Evolutionary conservation across 2,888 invertebrate species (phyloP).

Genomic region (Drosophila mimica): DNA sequence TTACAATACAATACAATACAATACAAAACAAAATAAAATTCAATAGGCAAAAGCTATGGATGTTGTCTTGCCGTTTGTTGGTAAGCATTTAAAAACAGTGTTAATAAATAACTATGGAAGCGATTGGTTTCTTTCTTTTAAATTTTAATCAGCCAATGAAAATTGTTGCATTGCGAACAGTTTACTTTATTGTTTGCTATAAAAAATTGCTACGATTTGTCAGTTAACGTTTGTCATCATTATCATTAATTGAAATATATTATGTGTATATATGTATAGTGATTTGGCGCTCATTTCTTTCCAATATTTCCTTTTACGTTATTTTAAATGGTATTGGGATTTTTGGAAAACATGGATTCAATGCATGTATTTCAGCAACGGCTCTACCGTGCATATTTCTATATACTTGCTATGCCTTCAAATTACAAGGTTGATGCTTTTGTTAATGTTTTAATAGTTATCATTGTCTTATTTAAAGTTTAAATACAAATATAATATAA

Average conservation of each 20-base stretch:
- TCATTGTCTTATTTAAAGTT: slow-evolving; percentile 41
- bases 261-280: slow-evolving; percentile 35
- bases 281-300: slow-evolving; percentile 53
- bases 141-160: slow-evolving; percentile 27
- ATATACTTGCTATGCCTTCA: slow-evolving; percentile 24
- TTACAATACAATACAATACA: slow-evolving; percentile 62
- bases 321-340: slow-evolving; percentile 7
- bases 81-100: slow-evolving; percentile 37
- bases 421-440: slow-evolving; percentile 29
- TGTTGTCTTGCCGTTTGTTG: slow-evolving; percentile 24
- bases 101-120: slow-evolving; percentile 72
- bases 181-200: slow-evolving; percentile 22
- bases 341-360: slow-evolving; percentile 26
- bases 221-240: slow-evolving; percentile 18
- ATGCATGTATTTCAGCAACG: slow-evolving; percentile 14
- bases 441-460: slow-evolving; percentile 50
- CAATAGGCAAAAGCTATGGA: slow-evolving; percentile 32
- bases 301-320: slow-evolving; percentile 7
- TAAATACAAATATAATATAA: slow-evolving; percentile 45
- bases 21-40: slow-evolving; percentile 29
- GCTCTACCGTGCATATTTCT: slow-evolving; percentile 35
- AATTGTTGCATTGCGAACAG: slow-evolving; percentile 27
- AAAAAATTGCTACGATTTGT: slow-evolving; percentile 51
- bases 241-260: slow-evolving; percentile 1
- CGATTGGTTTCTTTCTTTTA: slow-evolving; percentile 41